These are phyloP conservation scores for Paelopatides confundens DNA, from an alignment of 53 echinoderm and acorn worm species.

Conservation along the genomic window DNA sequence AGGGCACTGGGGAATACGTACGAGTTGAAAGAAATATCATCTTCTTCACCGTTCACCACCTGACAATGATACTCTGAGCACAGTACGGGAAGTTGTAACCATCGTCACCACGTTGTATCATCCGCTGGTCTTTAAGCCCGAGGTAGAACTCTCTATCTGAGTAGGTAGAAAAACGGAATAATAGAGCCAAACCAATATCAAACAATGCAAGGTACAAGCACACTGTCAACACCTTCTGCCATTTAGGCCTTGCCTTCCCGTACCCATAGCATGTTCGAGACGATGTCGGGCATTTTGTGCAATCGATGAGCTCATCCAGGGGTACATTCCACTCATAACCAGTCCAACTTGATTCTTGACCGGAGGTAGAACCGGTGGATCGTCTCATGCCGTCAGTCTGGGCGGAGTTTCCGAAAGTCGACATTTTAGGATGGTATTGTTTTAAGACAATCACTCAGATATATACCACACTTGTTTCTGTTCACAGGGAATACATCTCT, in stretches of 20 bases:
- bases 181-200: constrained; percentile 27
- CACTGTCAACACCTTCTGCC: constrained; percentile 8
- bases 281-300: constrained; percentile 47
- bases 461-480: too few species aligned
- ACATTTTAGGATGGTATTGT: background rate
- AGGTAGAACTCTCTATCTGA: background rate
- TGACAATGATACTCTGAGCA: background rate
- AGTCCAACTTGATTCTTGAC: constrained; percentile 1
- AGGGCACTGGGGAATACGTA: background rate
- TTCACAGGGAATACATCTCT: too few species aligned
- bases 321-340: constrained; percentile 61
- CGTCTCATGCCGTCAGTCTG: background rate
- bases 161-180: constrained; percentile 22
- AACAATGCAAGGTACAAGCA: constrained; percentile 8
- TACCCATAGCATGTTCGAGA: constrained; percentile 54
- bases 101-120: constrained; percentile 3
- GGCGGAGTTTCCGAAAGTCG: background rate
- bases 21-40: background rate
- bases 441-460: too few species aligned
- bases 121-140: constrained; percentile 33
- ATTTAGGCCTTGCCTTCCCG: constrained; percentile 14
- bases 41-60: background rate
- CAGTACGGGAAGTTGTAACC: background rate
- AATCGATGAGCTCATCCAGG: constrained; percentile 59
- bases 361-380: background rate